phyloP scores from a whole-genome alignment of 1,140 invertebrate genomes.

The Brachionus paranguensis region DNA sequence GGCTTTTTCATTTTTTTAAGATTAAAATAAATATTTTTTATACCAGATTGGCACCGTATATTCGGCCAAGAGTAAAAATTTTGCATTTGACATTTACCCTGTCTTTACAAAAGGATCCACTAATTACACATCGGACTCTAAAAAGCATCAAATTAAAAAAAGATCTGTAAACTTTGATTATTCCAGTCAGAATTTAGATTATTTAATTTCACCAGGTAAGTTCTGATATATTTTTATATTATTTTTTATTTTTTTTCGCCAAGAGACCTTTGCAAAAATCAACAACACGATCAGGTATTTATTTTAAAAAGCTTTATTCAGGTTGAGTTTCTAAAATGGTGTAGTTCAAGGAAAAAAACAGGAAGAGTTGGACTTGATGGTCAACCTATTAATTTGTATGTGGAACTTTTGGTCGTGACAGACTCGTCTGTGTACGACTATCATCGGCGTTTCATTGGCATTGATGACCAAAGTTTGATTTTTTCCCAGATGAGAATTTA shows the following conservation, averaged over 20 bases:
- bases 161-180: not conserved
- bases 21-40: not conserved
- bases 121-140: not conserved
- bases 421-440: not conserved
- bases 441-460: not conserved
- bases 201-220: not conserved
- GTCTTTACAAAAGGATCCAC: not conserved
- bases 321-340: too few species aligned
- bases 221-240: not conserved
- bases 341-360: not conserved
- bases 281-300: not conserved
- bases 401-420: not conserved
- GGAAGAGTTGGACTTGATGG: not conserved
- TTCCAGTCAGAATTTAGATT: not conserved
- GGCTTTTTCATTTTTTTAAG: not conserved
- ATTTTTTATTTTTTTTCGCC: not conserved
- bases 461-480: not conserved
- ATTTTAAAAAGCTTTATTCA: not conserved
- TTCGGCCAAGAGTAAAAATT: not conserved
- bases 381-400: not conserved
- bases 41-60: not conserved
- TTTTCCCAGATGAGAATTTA: slow-evolving; percentile 17
- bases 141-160: not conserved
- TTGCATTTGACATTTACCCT: not conserved
- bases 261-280: not conserved